phyloP scores from a whole-genome alignment of 1,140 invertebrate species.

The Drosophila nigrodunni region DNA sequence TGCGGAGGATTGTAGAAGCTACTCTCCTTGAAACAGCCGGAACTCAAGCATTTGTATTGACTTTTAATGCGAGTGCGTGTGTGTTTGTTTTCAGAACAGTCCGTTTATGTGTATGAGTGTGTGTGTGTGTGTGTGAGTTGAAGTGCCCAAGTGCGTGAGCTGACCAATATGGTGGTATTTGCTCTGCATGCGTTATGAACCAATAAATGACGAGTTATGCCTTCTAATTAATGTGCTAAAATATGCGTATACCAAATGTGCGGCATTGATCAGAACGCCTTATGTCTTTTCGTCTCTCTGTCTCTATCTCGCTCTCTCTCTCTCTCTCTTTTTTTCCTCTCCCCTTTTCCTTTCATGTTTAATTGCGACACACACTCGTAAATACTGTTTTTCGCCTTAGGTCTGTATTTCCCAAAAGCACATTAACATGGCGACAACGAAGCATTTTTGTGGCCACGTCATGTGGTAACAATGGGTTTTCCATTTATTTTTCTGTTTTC shows the following conservation, averaged over 20 bases:
- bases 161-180: conserved; percentile 51
- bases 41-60: conserved; percentile 24
- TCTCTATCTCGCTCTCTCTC: not conserved
- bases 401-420: conserved; percentile 14
- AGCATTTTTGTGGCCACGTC: conserved; percentile 57
- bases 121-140: conserved; percentile 10
- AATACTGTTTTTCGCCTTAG: conserved; percentile 37
- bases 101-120: conserved; percentile 65
- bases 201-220: conserved; percentile 79
- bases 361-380: conserved; percentile 50
- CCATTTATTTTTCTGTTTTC: conserved; percentile 14
- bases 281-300: no score
- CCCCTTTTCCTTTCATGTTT: conserved; percentile 12
- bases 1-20: not conserved
- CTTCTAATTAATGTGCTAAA: conserved; percentile 73
- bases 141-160: conserved; percentile 36
- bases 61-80: conserved; percentile 24
- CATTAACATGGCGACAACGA: conserved; percentile 35
- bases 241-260: conserved; percentile 65
- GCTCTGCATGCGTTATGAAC: conserved; percentile 51
- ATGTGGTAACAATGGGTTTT: conserved; percentile 30
- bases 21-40: conserved; percentile 9
- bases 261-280: conserved; percentile 27
- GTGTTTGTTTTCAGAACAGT: conserved; percentile 52
- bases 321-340: not conserved